Conservation (phyloP, 2,797 vertebrate genomes). For the Coluber constrictor region DNA sequence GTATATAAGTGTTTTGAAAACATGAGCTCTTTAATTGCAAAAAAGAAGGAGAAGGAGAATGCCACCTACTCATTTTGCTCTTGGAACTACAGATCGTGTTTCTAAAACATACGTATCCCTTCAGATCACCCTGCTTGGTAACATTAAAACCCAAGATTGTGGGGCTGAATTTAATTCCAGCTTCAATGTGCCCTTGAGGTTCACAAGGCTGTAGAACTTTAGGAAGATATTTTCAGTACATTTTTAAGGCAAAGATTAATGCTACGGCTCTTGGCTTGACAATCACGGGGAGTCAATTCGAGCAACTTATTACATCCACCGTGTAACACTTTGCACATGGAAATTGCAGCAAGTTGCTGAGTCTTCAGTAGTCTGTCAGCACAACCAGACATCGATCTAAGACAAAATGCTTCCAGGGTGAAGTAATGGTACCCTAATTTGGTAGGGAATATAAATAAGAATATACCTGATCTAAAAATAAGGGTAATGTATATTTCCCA, state of each 20-base stretch:
- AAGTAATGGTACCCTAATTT: slow-evolving; percentile 35
- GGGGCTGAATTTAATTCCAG: slow-evolving; percentile 13
- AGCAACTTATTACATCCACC: slow-evolving; percentile 47
- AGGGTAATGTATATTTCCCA: slow-evolving; percentile 15
- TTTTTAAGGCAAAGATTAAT: slow-evolving; percentile 33
- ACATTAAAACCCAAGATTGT: slow-evolving; percentile 19
- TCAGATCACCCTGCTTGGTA: not conserved
- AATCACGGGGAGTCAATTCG: slow-evolving; percentile 41
- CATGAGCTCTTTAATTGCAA: not conserved
- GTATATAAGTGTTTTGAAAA: not conserved
- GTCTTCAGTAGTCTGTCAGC: slow-evolving; percentile 32
- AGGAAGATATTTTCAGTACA: slow-evolving; percentile 17
- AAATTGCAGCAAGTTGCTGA: slow-evolving; percentile 39
- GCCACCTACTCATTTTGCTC: not conserved
- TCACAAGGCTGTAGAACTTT: slow-evolving; percentile 13
- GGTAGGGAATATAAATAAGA: slow-evolving; percentile 43
- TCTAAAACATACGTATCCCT: not conserved
- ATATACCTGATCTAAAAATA: slow-evolving; percentile 18
- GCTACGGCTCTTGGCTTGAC: slow-evolving; percentile 39
- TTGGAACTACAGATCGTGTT: not conserved
- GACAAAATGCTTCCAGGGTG: not conserved
- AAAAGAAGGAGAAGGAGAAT: not conserved
- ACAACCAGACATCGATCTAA: slow-evolving; percentile 21
- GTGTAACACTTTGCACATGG: slow-evolving; percentile 34
- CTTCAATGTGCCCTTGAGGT: slow-evolving; percentile 30